phyloP scores from a whole-genome alignment of 2,113 vertebrate genomes.

The Fulmarus glacialis region DNA sequence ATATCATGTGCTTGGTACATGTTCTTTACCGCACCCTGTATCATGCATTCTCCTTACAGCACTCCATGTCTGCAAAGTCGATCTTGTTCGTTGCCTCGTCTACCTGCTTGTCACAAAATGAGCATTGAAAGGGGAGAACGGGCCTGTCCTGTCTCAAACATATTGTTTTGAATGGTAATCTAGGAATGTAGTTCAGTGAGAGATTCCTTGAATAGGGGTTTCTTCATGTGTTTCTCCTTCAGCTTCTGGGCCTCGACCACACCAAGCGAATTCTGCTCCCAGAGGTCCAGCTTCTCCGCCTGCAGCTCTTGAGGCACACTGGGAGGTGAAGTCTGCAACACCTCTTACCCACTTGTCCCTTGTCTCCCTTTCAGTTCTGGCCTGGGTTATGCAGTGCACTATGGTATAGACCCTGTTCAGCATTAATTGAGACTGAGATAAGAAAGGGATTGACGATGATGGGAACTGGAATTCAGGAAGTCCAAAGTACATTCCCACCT shows the following conservation, averaged over 20 bases:
- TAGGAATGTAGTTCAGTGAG: background rate
- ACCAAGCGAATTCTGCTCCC: background rate
- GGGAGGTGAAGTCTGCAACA: background rate
- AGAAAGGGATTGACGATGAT: background rate
- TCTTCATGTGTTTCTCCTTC: background rate
- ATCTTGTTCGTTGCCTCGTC: background rate
- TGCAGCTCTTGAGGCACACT: background rate
- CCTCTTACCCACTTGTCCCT: background rate
- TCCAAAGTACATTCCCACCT: background rate
- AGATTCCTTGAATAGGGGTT: background rate
- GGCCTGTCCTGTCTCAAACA: background rate
- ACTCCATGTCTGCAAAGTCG: background rate
- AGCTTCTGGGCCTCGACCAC: background rate
- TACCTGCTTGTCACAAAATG: background rate
- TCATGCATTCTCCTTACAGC: background rate
- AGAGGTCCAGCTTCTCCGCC: background rate
- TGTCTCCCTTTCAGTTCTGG: background rate
- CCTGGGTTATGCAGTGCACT: background rate
- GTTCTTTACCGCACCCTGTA: background rate
- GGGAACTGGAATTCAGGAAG: background rate
- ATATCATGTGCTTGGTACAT: accelerated
- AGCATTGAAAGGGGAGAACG: accelerated
- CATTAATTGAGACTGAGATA: background rate
- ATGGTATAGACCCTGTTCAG: background rate
- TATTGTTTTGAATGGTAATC: background rate